A percentile compares a stretch with the other conserved stretches of the same genome.
Conservation (phyloP, 1,140 invertebrate species). For the Zaprionus africanus region DNA sequence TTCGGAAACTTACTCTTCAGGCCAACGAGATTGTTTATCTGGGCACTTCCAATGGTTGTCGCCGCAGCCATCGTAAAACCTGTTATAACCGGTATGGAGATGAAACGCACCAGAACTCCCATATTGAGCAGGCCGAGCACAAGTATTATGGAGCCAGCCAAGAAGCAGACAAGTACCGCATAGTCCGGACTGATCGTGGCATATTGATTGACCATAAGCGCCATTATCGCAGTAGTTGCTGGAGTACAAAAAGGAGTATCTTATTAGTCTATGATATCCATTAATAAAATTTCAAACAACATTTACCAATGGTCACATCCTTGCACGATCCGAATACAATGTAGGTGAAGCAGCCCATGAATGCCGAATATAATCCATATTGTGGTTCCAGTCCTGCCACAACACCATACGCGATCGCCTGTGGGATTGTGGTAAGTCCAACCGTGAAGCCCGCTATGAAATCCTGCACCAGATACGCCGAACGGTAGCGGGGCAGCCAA, state of each 20-base stretch:
- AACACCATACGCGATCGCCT: conserved; percentile 93
- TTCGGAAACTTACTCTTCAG: conserved; percentile 84
- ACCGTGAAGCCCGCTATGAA: conserved; percentile 93
- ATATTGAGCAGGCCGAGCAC: conserved; percentile 92
- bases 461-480: conserved; percentile 87
- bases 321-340: conserved; percentile 94
- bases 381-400: conserved; percentile 88
- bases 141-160: conserved; percentile 91
- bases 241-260: neutral
- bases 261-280: neutral
- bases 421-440: conserved; percentile 93
- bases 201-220: conserved; percentile 90
- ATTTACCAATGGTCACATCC: conserved; percentile 90
- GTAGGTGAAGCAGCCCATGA: conserved; percentile 95
- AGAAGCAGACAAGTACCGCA: conserved; percentile 91
- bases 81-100: conserved; percentile 94
- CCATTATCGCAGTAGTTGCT: conserved; percentile 93
- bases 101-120: conserved; percentile 95
- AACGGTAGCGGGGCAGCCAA: conserved; percentile 89
- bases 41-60: conserved; percentile 92
- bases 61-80: conserved; percentile 96
- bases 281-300: neutral
- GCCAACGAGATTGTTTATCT: conserved; percentile 92
- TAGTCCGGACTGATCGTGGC: conserved; percentile 88
- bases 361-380: conserved; percentile 90